Conservation (phyloP, 2,888 invertebrate genomes). For the Orthonychiurus folsomi region DNA sequence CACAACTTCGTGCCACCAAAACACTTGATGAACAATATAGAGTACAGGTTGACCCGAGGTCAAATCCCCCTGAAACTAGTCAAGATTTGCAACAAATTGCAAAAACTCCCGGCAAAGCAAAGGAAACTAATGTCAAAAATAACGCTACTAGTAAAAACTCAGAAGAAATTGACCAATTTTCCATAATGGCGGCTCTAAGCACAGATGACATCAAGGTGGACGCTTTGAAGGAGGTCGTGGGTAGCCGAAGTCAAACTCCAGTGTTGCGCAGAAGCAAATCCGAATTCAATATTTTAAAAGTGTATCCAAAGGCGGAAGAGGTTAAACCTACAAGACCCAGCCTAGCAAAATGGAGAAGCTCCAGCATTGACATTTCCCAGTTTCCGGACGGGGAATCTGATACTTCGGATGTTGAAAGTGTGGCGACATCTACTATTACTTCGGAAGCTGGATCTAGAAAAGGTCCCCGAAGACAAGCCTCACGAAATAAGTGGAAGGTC, state of each 20-base stretch:
- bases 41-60: no score
- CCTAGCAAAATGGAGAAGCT: background rate
- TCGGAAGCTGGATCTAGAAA: constrained; percentile 11
- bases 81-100: no score
- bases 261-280: background rate
- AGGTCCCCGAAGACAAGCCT: no score
- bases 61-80: no score
- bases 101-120: no score
- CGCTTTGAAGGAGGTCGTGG: background rate
- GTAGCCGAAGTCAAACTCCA: constrained; percentile 3
- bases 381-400: background rate
- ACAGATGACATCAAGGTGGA: no score
- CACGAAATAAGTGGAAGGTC: background rate
- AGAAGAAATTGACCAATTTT: no score
- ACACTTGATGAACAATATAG: no score
- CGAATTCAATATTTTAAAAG: background rate
- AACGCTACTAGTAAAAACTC: no score
- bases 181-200: no score
- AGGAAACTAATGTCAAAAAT: no score
- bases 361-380: background rate
- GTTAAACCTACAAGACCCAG: background rate
- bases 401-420: constrained; percentile 8
- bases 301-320: background rate
- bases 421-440: constrained; percentile 10
- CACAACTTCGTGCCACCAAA: no score